phyloP scores from a whole-genome alignment of 2,797 vertebrate genomes.

The Lepus oiostolus region DNA sequence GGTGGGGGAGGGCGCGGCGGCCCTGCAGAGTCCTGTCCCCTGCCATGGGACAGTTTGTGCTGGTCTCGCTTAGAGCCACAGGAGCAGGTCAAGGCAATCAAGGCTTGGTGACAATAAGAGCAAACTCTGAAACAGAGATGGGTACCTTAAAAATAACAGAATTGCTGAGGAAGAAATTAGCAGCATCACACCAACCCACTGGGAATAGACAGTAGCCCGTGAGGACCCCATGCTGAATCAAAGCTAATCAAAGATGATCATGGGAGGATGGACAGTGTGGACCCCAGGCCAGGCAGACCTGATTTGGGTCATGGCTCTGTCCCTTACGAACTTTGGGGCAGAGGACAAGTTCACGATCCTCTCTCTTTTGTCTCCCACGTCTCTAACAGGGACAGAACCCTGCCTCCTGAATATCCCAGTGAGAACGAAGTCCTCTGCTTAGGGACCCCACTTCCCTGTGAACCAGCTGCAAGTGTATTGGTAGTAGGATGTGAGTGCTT shows the following conservation, averaged over 20 bases:
- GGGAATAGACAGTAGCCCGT: not conserved
- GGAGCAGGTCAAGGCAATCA: not conserved
- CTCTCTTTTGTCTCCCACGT: too few relatives aligned
- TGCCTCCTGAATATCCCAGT: not conserved
- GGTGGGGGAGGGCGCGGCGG: fast-evolving
- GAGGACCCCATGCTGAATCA: not conserved
- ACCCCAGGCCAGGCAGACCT: not conserved
- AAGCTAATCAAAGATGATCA: not conserved
- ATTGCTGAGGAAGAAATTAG: not conserved
- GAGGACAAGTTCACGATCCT: not conserved
- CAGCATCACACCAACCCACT: not conserved
- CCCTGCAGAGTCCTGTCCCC: not conserved
- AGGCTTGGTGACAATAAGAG: not conserved
- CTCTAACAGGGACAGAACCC: not conserved
- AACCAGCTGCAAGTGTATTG: too few relatives aligned
- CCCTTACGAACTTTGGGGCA: fast-evolving
- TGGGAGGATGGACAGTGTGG: not conserved
- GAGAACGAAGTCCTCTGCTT: not conserved
- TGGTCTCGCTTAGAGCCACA: not conserved
- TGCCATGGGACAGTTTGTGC: too few relatives aligned
- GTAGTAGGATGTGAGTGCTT: not conserved
- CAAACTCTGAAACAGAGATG: not conserved
- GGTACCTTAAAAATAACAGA: not conserved
- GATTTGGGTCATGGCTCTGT: not conserved
- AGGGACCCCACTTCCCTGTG: not conserved